Evolutionary conservation across 2,113 vertebrate genomes (phyloP), one percentile per base, ranked within the genome.

Genomic region (Odontophorus gujanensis): DNA sequence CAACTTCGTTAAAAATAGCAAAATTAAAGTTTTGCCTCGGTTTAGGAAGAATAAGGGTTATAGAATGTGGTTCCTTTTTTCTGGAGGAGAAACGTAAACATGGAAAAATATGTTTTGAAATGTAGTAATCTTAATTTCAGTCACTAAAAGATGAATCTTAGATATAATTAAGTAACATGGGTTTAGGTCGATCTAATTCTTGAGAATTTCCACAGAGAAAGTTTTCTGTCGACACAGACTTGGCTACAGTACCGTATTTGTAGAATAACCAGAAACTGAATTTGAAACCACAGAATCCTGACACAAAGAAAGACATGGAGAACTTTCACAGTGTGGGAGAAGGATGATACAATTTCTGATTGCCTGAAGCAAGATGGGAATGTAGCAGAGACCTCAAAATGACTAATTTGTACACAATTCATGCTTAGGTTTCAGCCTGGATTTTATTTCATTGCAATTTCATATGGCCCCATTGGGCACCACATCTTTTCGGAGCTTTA

Each of bases 201-300:
- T 40, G 73, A 61, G 45, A 72, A 2, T 48, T 94, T 94, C 48
- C 40, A 26, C 55, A 75, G 59, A 10, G 55, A 75, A 50, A 28
- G 32, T 47, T 69, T 90, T 91, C 62, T 81, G 43, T 67, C 62
- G 53, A 79, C 26, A 55, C 7, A 87, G 48, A 51, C 19, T 96
- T 95, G 50, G 75, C 62, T 74, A 81, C 68, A 48, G 30, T 47
- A 75, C 48, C 21, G 68, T 40, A 11, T 61, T 95, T 91, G 51
- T 61, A 57, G 62, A 90, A 74, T 71, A 93, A 94, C 65, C 68
- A 92, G 86, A 90, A 81, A 91, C 24, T 91, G 88, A 40, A 77
- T 82, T 67, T 84, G 50, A 87, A 97, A 90, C 93, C 94, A 91
- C 93, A 86, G 79, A 67, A 95, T 91, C 53, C 53, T 86, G 69